Conservation (phyloP, 2,888 invertebrate species). For the Kryphioiulus occultus region DNA sequence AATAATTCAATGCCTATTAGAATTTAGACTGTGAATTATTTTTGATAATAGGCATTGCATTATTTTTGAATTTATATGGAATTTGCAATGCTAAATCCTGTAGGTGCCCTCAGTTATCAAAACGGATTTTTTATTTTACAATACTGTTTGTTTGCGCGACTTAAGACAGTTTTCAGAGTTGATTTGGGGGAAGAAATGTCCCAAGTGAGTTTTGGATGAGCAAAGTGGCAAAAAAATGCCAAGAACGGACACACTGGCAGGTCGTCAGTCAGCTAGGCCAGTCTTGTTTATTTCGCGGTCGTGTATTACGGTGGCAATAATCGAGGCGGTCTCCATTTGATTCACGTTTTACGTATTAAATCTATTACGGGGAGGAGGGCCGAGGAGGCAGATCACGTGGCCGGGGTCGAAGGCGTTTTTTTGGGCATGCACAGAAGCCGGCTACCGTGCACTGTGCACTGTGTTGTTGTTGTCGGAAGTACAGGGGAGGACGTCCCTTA, state of each 20-base stretch:
- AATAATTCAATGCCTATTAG: no score
- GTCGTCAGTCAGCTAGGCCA: background rate
- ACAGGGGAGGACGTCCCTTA: slow-evolving; percentile 26
- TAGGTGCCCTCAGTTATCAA: background rate
- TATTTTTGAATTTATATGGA: no score
- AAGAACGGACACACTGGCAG: background rate
- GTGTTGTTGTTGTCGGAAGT: slow-evolving; percentile 42
- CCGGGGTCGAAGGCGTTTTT: background rate
- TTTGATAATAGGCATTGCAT: no score
- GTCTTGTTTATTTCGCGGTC: slow-evolving; percentile 21
- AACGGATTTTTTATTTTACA: background rate
- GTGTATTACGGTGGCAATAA: slow-evolving; percentile 7
- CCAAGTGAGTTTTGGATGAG: background rate
- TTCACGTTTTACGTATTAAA: background rate
- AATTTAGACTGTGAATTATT: no score
- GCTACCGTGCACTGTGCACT: background rate
- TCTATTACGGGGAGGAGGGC: background rate
- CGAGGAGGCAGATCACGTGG: background rate
- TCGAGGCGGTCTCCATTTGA: slow-evolving; percentile 25
- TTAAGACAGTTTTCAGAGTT: background rate
- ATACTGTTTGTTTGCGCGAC: background rate
- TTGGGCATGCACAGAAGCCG: background rate
- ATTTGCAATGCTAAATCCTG: no score
- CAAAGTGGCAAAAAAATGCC: background rate
- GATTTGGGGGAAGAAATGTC: background rate